phyloP scores from a whole-genome alignment of 1,140 invertebrate genomes.

The Apis mellifera region DNA sequence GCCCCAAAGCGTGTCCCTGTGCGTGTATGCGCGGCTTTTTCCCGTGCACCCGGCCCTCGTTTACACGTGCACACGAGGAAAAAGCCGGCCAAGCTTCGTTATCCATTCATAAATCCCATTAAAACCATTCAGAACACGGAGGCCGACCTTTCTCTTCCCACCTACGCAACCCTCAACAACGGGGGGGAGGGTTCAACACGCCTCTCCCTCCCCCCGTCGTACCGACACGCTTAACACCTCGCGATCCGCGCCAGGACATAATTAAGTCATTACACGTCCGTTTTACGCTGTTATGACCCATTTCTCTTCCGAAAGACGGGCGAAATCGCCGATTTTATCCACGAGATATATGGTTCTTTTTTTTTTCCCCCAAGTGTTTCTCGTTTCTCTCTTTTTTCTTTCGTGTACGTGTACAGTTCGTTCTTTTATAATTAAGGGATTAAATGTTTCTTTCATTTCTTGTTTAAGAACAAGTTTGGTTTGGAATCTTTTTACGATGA shows the following conservation, averaged over 20 bases:
- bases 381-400: too few species aligned
- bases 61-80: constrained; percentile 36
- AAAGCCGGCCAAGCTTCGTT: constrained; percentile 66
- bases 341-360: neutral
- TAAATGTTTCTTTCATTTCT: too few species aligned
- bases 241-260: constrained; percentile 62
- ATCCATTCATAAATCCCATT: constrained; percentile 76
- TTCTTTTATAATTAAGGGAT: too few species aligned
- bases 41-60: neutral
- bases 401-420: too few species aligned
- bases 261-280: constrained; percentile 73
- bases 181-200: constrained; percentile 14
- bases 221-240: constrained; percentile 63
- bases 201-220: constrained; percentile 7
- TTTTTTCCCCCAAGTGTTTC: too few species aligned
- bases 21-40: neutral
- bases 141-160: constrained; percentile 31
- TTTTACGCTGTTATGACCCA: constrained; percentile 55
- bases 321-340: constrained; percentile 20
- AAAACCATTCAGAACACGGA: constrained; percentile 63
- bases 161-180: neutral
- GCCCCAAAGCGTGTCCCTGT: neutral
- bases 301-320: constrained; percentile 53
- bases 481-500: too few species aligned
- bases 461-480: too few species aligned